A percentile compares a stretch with the other conserved stretches of the same genome.
Conservation (phyloP, 2,888 invertebrate species). For the Clistopyga incitator region DNA sequence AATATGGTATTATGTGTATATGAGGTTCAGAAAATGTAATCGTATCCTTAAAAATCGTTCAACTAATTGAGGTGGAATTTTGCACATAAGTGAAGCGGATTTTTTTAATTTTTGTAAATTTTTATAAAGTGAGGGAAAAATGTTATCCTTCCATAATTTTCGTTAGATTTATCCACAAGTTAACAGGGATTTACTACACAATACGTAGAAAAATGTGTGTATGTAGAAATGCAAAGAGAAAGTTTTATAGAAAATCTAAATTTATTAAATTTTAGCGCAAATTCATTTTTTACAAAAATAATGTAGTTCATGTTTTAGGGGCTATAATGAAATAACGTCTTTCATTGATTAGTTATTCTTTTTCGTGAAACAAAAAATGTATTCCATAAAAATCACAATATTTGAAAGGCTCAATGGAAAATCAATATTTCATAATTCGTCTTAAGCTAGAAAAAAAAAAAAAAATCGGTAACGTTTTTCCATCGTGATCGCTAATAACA, state of each 20-base stretch:
- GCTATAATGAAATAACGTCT: neutral
- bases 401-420: neutral
- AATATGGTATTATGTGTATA: too few species aligned
- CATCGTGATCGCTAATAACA: neutral
- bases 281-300: neutral
- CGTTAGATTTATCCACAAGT: too few species aligned
- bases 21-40: too few species aligned
- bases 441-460: neutral
- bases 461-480: neutral
- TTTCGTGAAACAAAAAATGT: neutral
- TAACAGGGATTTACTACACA: too few species aligned
- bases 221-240: neutral
- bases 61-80: too few species aligned
- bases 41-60: too few species aligned
- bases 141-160: too few species aligned
- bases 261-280: neutral
- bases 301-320: neutral
- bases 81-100: too few species aligned
- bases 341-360: neutral
- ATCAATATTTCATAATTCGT: neutral
- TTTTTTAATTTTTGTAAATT: too few species aligned
- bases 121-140: too few species aligned
- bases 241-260: neutral
- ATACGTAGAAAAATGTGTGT: too few species aligned
- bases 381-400: neutral